Percentiles rank a stretch among this genome's conserved stretches.
Evolutionary conservation across 1,140 invertebrate genomes (phyloP).

Genomic region (Drosophila yakuba): DNA sequence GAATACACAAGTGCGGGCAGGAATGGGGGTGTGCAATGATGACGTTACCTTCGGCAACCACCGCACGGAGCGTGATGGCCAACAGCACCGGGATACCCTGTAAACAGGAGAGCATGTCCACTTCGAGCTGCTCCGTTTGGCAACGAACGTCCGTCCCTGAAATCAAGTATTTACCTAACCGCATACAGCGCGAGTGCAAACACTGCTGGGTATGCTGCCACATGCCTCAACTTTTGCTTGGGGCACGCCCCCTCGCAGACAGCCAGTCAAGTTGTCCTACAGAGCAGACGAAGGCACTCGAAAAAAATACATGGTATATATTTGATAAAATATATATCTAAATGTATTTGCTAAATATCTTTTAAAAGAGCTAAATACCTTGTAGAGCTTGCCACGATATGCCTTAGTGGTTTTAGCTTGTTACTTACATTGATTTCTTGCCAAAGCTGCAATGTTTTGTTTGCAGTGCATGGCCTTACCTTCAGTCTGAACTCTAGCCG

Average conservation of each 20-base stretch:
- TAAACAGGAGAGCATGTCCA: neutral
- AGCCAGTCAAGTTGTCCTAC: conserved; percentile 69
- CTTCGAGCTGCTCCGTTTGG: too few relatives aligned
- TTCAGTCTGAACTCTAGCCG: conserved; percentile 14
- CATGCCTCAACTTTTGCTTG: conserved; percentile 36
- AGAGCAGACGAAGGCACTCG: conserved; percentile 40
- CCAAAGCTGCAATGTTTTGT: too few relatives aligned
- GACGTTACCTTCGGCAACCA: conserved; percentile 43
- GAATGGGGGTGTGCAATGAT: conserved; percentile 17
- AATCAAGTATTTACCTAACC: neutral
- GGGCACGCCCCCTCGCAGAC: conserved; percentile 55
- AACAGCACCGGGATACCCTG: conserved; percentile 28
- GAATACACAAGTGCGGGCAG: neutral
- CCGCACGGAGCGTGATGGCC: conserved; percentile 28
- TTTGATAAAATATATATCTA: too few relatives aligned
- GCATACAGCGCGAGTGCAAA: neutral
- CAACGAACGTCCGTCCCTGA: too few relatives aligned
- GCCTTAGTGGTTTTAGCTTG: neutral
- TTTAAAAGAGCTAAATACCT: neutral
- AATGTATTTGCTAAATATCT: neutral
- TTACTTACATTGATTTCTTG: too few relatives aligned
- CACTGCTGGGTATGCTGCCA: conserved; percentile 20
- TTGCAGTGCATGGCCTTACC: conserved; percentile 9
- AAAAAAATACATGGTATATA: neutral
- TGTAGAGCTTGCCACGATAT: too few relatives aligned